Base-by-base conservation (phyloP, 2,113 vertebrate genomes). In the Serinus canaria region DNA sequence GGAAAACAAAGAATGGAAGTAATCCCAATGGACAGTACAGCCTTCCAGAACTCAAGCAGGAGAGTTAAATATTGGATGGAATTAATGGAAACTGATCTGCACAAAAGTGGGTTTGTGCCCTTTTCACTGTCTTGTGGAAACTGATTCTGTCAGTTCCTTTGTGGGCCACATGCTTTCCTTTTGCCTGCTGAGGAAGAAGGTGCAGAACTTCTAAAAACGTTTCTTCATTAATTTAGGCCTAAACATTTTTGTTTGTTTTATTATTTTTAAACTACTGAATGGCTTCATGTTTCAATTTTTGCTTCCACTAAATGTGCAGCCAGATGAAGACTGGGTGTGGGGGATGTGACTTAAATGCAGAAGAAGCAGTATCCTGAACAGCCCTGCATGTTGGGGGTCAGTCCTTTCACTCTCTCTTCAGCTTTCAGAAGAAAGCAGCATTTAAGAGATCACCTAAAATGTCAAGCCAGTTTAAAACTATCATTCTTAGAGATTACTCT, bases 391-490 rank as follows among this genome's bases (percentile, higher is more conserved):
- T 4, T 53, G 25, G 66, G 33, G 30, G 55, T 75, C 43, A 79
- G 49, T 72, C 44, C 49, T 49, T 76, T 70, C 28, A 47, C 24
- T 41, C 50, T 78, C 52, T 88, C 87, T 46, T n/a, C 83, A 87
- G 50, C 43, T 70, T 92, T 56, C 35, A 41, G 23, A 92, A 89
- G 17, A 89, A 79, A 90, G 67, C 13, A 90, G 49, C 37, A 5
- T 68, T 89, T 44, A 55, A 68, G 43, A 93, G 66, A 79, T 46
- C 33, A 52, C 44, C 19, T 8, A 60, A 41, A 69, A 83, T 86
- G 69, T 77, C 18, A 95, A 59, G n/a, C 31, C 50, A 69, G 46
- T 67, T 92, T 86, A 63, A 93, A 74, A 30, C 55, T 55, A 33
- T 16, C 31, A 23, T 25, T 92, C 31, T 44, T 67, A 83, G 52